phyloP scores from a whole-genome alignment of 1,140 invertebrate species.

The Acromyrmex charruanus region DNA sequence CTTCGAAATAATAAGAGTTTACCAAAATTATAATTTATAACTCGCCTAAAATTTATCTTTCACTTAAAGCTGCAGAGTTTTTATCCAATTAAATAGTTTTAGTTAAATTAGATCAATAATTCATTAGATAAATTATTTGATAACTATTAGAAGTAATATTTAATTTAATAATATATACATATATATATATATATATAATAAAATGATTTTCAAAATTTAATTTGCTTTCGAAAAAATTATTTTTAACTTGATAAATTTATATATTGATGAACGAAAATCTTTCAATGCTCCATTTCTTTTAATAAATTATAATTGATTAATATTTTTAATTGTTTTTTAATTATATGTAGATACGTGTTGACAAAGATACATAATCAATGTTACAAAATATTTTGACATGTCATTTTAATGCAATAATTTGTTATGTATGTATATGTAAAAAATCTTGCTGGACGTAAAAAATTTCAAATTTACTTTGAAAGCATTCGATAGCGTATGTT shows the following conservation, averaged over 20 bases:
- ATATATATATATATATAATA: neutral
- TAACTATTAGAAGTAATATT: neutral
- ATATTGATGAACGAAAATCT: neutral
- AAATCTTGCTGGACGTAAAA: neutral
- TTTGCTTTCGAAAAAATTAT: neutral
- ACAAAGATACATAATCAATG: neutral
- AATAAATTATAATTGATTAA: neutral
- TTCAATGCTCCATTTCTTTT: neutral
- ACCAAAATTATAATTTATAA: neutral
- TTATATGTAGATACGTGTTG: neutral
- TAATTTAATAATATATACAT: neutral
- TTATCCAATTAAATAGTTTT: neutral
- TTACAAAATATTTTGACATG: constrained; percentile 3
- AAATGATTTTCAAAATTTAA: neutral
- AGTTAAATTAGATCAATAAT: neutral
- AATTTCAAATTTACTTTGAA: neutral
- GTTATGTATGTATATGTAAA: neutral
- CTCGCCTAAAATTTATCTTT: neutral
- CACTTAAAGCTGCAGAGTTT: neutral
- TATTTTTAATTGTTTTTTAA: neutral
- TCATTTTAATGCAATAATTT: neutral
- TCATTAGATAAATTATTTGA: neutral
- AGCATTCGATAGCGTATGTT: too few relatives aligned
- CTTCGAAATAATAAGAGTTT: neutral
- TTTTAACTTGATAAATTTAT: constrained; percentile 9